These are phyloP conservation scores for Heterodera filipjevi DNA, from an alignment of 2,888 invertebrate species.

Conservation along the genomic window DNA sequence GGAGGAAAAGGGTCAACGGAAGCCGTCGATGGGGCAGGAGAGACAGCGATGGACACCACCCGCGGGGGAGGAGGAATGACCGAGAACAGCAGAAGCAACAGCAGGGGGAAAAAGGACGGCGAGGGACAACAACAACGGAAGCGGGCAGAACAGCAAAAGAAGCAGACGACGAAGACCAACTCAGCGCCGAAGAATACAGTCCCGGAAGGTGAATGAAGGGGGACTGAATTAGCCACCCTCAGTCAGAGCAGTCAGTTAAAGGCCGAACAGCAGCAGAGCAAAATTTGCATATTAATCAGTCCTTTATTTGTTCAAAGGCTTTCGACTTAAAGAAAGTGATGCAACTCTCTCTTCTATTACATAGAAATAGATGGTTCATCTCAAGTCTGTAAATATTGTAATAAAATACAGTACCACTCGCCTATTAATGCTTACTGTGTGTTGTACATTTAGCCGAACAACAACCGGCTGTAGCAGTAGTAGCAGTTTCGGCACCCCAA, in stretches of 20 bases:
- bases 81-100: not conserved
- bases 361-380: too few species aligned
- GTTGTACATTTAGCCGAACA: not conserved
- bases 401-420: too few species aligned
- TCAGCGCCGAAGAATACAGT: not conserved
- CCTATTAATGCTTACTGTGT: too few species aligned
- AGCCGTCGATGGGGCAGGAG: not conserved
- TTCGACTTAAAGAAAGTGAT: too few species aligned
- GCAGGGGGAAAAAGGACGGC: constrained; percentile 6
- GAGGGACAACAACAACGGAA: not conserved
- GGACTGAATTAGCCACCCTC: too few species aligned
- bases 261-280: too few species aligned
- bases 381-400: too few species aligned
- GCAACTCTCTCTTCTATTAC: too few species aligned
- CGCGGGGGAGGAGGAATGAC: not conserved
- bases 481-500: not conserved
- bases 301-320: too few species aligned
- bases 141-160: not conserved
- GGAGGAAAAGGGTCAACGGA: not conserved
- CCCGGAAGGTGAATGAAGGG: not conserved
- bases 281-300: not conserved
- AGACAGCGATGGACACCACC: not conserved
- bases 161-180: not conserved
- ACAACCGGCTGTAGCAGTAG: not conserved
- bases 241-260: too few species aligned